These are phyloP conservation scores for Ellobius talpinus DNA, from an alignment of 2,113 vertebrate genomes.

Conservation along the genomic window DNA sequence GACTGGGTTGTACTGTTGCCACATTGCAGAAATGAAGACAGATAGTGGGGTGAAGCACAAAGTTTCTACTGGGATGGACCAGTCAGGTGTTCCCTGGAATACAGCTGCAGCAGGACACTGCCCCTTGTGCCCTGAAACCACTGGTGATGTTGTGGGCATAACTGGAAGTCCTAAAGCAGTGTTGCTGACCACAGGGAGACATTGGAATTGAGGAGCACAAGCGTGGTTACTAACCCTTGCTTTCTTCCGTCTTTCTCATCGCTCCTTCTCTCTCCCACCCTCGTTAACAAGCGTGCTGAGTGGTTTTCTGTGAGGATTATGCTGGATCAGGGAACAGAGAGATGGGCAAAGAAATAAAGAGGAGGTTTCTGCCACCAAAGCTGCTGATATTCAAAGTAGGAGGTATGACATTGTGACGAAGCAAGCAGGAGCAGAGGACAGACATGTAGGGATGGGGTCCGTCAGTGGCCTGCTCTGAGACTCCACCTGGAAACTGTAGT, in stretches of 20 bases:
- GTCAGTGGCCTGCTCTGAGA: neutral
- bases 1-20: neutral
- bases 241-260: slow-evolving; percentile 80
- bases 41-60: neutral
- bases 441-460: neutral
- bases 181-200: neutral
- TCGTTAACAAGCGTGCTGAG: neutral
- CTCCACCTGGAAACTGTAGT: neutral
- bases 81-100: neutral
- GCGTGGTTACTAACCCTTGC: slow-evolving; percentile 80
- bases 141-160: neutral
- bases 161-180: neutral
- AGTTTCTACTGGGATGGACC: neutral
- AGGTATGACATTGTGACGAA: neutral
- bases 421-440: neutral
- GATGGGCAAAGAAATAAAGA: neutral
- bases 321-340: neutral
- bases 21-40: neutral
- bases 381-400: neutral
- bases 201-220: neutral
- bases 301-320: neutral
- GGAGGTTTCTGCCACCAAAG: neutral
- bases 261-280: slow-evolving; percentile 74
- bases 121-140: slow-evolving; percentile 32
- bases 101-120: neutral